Evolutionary conservation across 2,797 vertebrate genomes (phyloP).

Genomic region (Spatula versicolor): DNA sequence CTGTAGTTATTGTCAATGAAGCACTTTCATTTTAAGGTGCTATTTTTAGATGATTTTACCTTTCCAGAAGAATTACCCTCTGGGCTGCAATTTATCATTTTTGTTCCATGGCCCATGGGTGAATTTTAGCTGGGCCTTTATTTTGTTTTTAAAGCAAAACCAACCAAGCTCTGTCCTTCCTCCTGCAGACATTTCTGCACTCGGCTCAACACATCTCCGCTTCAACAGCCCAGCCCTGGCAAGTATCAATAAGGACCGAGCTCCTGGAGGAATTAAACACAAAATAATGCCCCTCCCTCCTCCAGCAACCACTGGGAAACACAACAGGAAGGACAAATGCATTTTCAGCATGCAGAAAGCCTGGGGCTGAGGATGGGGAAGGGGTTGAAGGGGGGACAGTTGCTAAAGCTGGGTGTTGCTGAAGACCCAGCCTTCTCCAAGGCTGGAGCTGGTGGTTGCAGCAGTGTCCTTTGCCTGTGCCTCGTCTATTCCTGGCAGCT

Average conservation of each 20-base stretch:
- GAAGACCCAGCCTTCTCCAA: neutral
- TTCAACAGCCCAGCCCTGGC: slow-evolving; percentile 14
- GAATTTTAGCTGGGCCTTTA: slow-evolving; percentile 43
- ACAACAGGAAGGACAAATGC: neutral
- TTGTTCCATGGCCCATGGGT: slow-evolving; percentile 36
- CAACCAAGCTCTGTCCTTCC: neutral
- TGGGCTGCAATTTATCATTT: slow-evolving; percentile 59
- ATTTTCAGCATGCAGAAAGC: neutral
- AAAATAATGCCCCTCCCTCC: neutral
- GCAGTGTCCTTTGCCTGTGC: neutral
- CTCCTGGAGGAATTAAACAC: neutral
- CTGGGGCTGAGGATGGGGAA: neutral
- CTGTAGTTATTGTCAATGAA: slow-evolving; percentile 70
- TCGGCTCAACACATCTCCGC: neutral
- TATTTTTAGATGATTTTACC: slow-evolving; percentile 71
- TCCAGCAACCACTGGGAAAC: neutral
- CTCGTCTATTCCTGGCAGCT: neutral
- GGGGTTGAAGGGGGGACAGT: neutral
- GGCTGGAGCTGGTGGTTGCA: neutral
- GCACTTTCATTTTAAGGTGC: slow-evolving; percentile 45
- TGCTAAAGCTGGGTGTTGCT: neutral
- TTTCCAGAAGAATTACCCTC: slow-evolving; percentile 65
- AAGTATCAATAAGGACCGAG: slow-evolving; percentile 12
- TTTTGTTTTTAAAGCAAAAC: slow-evolving; percentile 61
- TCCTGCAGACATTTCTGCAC: neutral